These are phyloP conservation scores for Aphis gossypii DNA, from an alignment of 1,140 invertebrate species.

Conservation along the genomic window DNA sequence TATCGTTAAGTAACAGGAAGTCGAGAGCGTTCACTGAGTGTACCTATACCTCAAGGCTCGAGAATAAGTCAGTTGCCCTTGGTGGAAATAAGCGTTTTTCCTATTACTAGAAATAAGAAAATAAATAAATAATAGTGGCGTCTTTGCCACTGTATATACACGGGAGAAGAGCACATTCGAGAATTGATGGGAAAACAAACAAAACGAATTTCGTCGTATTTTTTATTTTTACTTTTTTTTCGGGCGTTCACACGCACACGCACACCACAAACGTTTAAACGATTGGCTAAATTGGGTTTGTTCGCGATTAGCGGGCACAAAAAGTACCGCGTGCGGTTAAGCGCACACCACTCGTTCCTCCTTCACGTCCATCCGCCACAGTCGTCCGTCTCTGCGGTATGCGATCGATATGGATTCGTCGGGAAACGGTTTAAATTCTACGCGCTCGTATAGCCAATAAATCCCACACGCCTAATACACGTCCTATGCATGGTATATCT, in stretches of 20 bases:
- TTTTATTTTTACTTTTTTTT: background rate
- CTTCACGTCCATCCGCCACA: background rate
- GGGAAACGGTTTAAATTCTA: constrained; percentile 49
- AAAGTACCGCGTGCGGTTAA: constrained; percentile 28
- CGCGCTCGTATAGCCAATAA: constrained; percentile 44
- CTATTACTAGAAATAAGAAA: background rate
- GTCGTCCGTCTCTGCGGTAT: background rate
- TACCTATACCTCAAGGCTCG: too few species aligned
- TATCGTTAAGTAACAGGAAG: too few species aligned
- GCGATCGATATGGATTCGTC: constrained; percentile 47
- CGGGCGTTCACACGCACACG: background rate
- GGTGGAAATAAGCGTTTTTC: background rate
- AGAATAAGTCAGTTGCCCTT: background rate
- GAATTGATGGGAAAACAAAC: constrained; percentile 39
- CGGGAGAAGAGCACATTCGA: background rate
- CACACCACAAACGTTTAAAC: constrained; percentile 26
- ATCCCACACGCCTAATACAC: constrained; percentile 48
- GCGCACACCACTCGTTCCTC: background rate
- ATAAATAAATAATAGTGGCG: background rate
- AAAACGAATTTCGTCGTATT: constrained; percentile 23
- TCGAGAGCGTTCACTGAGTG: too few species aligned
- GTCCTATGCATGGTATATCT: constrained; percentile 53
- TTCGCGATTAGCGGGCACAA: constrained; percentile 41
- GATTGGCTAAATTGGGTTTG: constrained; percentile 55
- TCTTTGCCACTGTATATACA: background rate